Conservation (phyloP, 1,140 invertebrate genomes). For the Galleria mellonella region DNA sequence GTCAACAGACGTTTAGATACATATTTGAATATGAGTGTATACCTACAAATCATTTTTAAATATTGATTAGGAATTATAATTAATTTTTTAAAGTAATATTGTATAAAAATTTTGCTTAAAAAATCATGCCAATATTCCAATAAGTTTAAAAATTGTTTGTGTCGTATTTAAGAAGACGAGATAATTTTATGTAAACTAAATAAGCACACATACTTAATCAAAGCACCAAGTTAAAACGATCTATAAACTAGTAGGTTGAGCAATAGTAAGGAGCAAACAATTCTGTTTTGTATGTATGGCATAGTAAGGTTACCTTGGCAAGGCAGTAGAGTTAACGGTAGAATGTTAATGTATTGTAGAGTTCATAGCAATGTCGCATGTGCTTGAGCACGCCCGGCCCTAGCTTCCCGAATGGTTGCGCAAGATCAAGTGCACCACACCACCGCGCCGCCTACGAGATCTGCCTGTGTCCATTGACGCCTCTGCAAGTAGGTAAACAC, state of each 20-base stretch:
- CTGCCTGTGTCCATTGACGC: constrained; percentile 1
- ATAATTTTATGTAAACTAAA: no score
- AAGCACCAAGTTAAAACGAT: no score
- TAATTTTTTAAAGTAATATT: no score
- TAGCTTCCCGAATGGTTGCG: constrained; percentile 50
- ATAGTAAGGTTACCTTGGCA: constrained; percentile 45
- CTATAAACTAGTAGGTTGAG: background rate
- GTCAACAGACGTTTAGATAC: no score
- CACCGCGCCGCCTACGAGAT: constrained; percentile 21
- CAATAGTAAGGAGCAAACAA: background rate
- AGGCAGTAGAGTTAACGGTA: constrained; percentile 56
- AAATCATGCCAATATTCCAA: no score
- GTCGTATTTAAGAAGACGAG: no score
- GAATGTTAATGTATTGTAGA: constrained; percentile 56
- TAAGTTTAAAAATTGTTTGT: no score
- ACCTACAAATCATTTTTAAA: no score
- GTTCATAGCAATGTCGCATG: constrained; percentile 43
- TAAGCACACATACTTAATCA: no score
- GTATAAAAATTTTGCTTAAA: no score
- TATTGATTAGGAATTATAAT: no score
- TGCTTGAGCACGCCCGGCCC: constrained; percentile 13
- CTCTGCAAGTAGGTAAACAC: constrained; percentile 24
- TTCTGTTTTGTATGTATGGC: constrained; percentile 41
- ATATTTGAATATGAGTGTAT: no score
- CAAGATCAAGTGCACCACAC: constrained; percentile 50